A percentile compares a stretch with the other conserved stretches of the same genome.
Evolutionary conservation across 53 echinoderm and acorn worm species (phyloP).

Genomic region (Crossaster papposus): DNA sequence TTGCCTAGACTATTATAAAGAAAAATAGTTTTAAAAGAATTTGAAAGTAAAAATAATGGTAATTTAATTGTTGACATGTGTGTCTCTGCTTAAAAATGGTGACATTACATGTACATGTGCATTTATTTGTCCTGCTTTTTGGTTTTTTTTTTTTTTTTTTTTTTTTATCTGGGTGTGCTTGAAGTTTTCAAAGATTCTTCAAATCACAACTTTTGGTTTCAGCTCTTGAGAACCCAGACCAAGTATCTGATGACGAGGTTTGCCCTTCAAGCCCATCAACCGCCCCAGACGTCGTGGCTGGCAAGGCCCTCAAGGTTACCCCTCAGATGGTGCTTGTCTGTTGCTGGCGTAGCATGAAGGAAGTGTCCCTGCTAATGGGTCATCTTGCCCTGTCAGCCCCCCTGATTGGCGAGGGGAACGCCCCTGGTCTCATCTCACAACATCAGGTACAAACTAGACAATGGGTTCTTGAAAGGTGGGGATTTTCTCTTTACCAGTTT

Average conservation of each 20-base stretch:
- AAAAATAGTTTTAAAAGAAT: too few species aligned
- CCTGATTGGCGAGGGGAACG: conserved; percentile 18
- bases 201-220: not conserved
- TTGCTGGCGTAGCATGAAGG: conserved; percentile 99
- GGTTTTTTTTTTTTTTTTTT: too few species aligned
- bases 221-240: conserved; percentile 20
- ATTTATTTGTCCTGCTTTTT: too few species aligned
- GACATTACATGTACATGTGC: too few species aligned
- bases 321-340: conserved; percentile 98
- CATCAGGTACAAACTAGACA: conserved; percentile 15
- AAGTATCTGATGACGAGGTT: not conserved
- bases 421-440: conserved; percentile 43
- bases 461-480: not conserved
- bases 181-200: not conserved
- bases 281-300: not conserved
- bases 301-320: conserved; percentile 77
- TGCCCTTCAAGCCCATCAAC: not conserved
- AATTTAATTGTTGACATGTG: too few species aligned
- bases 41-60: too few species aligned
- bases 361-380: conserved; percentile 92
- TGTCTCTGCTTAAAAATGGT: too few species aligned
- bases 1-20: too few species aligned
- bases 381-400: conserved; percentile 70
- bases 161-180: too few species aligned
- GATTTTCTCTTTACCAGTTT: too few species aligned